Evolutionary conservation across 1,140 invertebrate species (phyloP).

Genomic region (Eupeodes corollae): DNA sequence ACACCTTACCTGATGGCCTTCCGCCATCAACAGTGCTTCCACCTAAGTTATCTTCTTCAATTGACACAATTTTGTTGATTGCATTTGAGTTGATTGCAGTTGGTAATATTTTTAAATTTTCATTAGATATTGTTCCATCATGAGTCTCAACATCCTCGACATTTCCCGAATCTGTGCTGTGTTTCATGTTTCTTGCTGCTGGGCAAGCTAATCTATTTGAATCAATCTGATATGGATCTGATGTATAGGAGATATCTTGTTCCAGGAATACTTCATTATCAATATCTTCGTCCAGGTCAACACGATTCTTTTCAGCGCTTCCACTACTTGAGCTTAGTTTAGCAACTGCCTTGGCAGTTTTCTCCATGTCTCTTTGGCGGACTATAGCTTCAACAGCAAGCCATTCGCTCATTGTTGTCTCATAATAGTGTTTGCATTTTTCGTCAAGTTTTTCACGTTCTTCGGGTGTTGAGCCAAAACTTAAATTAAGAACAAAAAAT

Average conservation of each 20-base stretch:
- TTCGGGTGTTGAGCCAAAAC: slow-evolving; percentile 59
- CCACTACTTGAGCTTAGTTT: slow-evolving; percentile 46
- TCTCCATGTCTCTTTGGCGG: slow-evolving; percentile 66
- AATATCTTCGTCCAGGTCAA: slow-evolving; percentile 16
- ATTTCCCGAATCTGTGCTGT: slow-evolving; percentile 37
- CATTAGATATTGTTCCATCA: slow-evolving; percentile 23
- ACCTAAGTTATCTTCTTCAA: slow-evolving; percentile 14
- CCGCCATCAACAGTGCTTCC: neutral
- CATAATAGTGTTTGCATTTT: slow-evolving; percentile 60
- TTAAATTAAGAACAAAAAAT: slow-evolving; percentile 9
- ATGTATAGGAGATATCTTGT: slow-evolving; percentile 35
- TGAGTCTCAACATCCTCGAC: slow-evolving; percentile 29
- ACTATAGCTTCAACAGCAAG: slow-evolving; percentile 86
- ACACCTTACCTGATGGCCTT: neutral
- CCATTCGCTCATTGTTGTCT: slow-evolving; percentile 90
- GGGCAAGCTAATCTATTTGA: slow-evolving; percentile 10
- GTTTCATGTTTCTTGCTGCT: slow-evolving; percentile 30
- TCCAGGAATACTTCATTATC: slow-evolving; percentile 31
- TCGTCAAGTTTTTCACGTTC: slow-evolving; percentile 58
- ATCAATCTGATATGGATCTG: slow-evolving; percentile 32
- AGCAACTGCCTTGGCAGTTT: slow-evolving; percentile 51
- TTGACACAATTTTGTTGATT: too few relatives aligned
- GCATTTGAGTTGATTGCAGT: neutral
- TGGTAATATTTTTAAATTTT: neutral
- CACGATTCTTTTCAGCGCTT: slow-evolving; percentile 31